A percentile compares a stretch with the other conserved stretches of the same genome.
Conservation (phyloP, 2,888 invertebrate genomes). For the Sclerodermus sp. region DNA sequence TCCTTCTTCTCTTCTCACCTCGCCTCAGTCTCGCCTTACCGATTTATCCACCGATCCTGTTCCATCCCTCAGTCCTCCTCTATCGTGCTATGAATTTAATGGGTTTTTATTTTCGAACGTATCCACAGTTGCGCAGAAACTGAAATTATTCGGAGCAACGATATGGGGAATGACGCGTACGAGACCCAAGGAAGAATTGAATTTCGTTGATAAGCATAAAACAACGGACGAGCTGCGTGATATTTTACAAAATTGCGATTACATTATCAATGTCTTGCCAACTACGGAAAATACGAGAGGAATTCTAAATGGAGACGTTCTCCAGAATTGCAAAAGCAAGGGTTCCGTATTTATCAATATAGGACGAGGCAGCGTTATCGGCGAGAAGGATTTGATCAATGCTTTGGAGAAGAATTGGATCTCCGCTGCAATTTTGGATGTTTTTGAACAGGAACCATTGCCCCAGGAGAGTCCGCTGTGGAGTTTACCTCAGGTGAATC, state of each 20-base stretch:
- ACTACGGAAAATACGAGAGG: conserved; percentile 59
- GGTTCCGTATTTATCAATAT: conserved; percentile 63
- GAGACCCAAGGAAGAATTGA: conserved; percentile 19
- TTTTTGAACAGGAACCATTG: conserved; percentile 62
- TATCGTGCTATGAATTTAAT: too few species aligned
- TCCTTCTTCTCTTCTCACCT: too few species aligned
- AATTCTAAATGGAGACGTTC: conserved; percentile 58
- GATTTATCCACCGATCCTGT: too few species aligned
- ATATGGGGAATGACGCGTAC: conserved; percentile 53
- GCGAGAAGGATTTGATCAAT: conserved; percentile 59
- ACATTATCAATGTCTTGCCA: conserved; percentile 62
- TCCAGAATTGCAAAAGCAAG: conserved; percentile 58
- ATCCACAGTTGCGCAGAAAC: conserved; percentile 54
- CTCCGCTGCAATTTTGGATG: conserved; percentile 63
- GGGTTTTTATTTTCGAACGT: too few species aligned
- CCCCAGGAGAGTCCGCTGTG: conserved; percentile 59
- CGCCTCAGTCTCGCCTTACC: too few species aligned
- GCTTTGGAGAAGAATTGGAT: conserved; percentile 62
- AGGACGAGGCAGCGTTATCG: conserved; percentile 63
- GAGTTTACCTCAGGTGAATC: conserved; percentile 58
- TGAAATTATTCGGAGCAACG: conserved; percentile 58
- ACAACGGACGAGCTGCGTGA: conserved; percentile 44
- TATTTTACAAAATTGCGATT: conserved; percentile 60
- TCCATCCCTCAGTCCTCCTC: too few species aligned
- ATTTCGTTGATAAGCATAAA: conserved; percentile 42